A percentile compares a stretch with the other conserved stretches of the same genome.
Evolutionary conservation across 2,797 vertebrate species (phyloP).

Genomic region (Aselliscus stoliczkanus): DNA sequence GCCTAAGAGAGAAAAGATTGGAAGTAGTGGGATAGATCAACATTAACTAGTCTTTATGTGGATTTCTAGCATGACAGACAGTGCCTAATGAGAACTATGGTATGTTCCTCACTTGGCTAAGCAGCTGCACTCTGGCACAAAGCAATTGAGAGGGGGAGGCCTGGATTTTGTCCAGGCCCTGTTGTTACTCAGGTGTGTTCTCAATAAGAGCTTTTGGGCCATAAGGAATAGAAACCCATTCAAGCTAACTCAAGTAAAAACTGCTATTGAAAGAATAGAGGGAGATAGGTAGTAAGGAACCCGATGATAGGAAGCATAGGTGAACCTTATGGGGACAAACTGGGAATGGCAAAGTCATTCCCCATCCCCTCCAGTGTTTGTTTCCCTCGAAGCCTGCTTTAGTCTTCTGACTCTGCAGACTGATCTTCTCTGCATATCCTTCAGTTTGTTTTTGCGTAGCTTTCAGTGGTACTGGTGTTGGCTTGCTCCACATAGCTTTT

Average conservation of each 20-base stretch:
- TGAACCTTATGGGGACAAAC: too few relatives aligned
- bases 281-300: background rate
- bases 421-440: rapidly evolving
- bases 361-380: too few relatives aligned
- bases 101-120: background rate
- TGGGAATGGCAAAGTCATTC: background rate
- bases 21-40: background rate
- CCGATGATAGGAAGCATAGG: too few relatives aligned
- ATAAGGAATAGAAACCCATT: background rate
- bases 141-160: background rate
- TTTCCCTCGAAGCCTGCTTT: background rate
- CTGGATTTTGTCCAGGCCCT: background rate
- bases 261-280: background rate
- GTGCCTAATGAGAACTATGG: background rate
- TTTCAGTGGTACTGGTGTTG: background rate
- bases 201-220: background rate
- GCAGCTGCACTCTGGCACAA: background rate
- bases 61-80: rapidly evolving
- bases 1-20: background rate
- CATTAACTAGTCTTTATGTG: background rate
- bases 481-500: background rate
- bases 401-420: background rate
- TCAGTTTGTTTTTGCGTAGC: too few relatives aligned
- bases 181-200: background rate
- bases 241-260: background rate